Evolutionary conservation across 1,140 invertebrate species (phyloP).

Genomic region (Zelostemma sp.): DNA sequence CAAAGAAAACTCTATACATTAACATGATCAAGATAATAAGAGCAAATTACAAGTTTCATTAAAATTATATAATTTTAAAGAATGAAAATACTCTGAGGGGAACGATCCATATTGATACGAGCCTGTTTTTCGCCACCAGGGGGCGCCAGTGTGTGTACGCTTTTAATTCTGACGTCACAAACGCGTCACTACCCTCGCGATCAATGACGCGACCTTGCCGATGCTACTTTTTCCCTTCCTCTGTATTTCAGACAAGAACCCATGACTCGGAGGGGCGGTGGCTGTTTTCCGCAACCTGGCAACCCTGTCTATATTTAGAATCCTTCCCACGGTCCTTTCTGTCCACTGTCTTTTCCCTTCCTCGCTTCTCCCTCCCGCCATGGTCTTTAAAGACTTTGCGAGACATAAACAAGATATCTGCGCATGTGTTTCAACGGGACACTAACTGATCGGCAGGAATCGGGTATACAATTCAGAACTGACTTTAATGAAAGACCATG

Average conservation of each 20-base stretch:
- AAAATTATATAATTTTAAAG: no score
- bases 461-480: no score
- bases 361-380: constrained; percentile 22
- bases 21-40: no score
- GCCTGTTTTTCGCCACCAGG: constrained; percentile 16
- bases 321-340: constrained; percentile 50
- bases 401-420: constrained; percentile 59
- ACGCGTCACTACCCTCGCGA: constrained; percentile 64
- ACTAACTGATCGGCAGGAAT: constrained; percentile 12
- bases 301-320: constrained; percentile 71
- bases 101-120: no score
- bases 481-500: no score
- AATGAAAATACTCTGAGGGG: no score
- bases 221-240: constrained; percentile 34
- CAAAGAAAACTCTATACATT: no score
- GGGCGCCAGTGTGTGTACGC: constrained; percentile 54
- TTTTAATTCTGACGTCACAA: constrained; percentile 67
- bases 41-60: no score
- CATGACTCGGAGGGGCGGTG: constrained; percentile 68
- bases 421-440: constrained; percentile 47
- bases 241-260: constrained; percentile 52
- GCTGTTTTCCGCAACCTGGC: constrained; percentile 70
- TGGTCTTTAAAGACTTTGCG: no score
- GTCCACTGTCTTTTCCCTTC: constrained; percentile 1
- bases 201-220: constrained; percentile 69